Percentiles rank a stretch among this genome's conserved stretches.
Conservation (phyloP, 1,140 invertebrate species). For the Scaptomyza pallida region DNA sequence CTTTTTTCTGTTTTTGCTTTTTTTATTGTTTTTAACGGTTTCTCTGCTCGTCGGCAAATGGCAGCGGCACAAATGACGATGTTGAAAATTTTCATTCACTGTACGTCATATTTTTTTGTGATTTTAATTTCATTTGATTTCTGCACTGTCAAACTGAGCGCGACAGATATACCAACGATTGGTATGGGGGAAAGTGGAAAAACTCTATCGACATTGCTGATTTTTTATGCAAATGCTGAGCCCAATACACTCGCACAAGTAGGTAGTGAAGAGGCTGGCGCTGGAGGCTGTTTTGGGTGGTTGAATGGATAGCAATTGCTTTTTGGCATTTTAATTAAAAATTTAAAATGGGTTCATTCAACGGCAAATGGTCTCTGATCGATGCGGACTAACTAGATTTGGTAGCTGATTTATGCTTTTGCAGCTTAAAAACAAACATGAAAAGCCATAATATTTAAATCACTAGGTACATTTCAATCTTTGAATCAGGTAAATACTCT, state of each 20-base stretch:
- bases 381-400: constrained; percentile 20
- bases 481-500: no score
- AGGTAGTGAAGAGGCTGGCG: not conserved
- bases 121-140: constrained; percentile 60
- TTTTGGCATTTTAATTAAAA: constrained; percentile 43
- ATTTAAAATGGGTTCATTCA: constrained; percentile 17
- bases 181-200: not conserved
- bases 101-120: constrained; percentile 55
- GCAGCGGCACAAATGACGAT: constrained; percentile 28
- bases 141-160: constrained; percentile 23
- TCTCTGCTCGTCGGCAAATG: constrained; percentile 10
- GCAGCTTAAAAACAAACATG: not conserved
- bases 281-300: not conserved
- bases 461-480: no score
- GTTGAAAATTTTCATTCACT: constrained; percentile 45
- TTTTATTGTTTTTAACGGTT: constrained; percentile 72
- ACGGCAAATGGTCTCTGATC: constrained; percentile 20
- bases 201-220: constrained; percentile 16
- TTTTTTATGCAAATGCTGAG: constrained; percentile 37
- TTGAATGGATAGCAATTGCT: constrained; percentile 9
- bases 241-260: constrained; percentile 1
- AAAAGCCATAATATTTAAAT: not conserved
- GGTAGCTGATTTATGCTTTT: not conserved
- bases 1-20: constrained; percentile 70
- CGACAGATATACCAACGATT: not conserved